A percentile compares a stretch with the other conserved stretches of the same genome.
These are phyloP conservation scores for Tarsius wallacei DNA, from an alignment of 2,797 vertebrate genomes.

Conservation along the genomic window DNA sequence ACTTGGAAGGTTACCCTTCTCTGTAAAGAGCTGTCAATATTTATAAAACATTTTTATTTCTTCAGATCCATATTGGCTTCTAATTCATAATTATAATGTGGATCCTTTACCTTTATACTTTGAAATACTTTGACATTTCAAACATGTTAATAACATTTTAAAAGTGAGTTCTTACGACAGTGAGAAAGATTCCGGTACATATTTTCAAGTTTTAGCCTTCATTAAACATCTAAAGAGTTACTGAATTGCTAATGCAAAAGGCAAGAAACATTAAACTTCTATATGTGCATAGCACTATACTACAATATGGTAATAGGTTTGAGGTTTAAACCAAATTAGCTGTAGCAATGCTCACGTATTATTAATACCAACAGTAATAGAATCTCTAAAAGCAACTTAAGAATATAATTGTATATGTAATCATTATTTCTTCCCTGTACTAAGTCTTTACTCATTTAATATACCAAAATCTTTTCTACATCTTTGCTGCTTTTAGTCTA, in stretches of 20 bases:
- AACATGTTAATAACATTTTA: neutral
- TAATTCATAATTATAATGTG: slow-evolving; percentile 8
- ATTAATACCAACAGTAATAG: neutral
- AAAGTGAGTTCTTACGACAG: neutral
- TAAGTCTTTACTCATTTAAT: slow-evolving; percentile 6
- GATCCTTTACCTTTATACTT: neutral
- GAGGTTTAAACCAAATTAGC: slow-evolving; percentile 23
- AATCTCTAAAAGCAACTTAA: slow-evolving; percentile 34
- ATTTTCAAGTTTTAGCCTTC: slow-evolving; percentile 36
- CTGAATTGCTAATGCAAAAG: neutral
- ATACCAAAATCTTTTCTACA: slow-evolving; percentile 46
- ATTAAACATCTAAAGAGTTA: neutral
- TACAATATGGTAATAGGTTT: neutral
- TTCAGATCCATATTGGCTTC: neutral
- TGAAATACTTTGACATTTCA: slow-evolving; percentile 42
- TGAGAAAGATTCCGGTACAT: neutral
- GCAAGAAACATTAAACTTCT: slow-evolving; percentile 21
- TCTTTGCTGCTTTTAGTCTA: neutral
- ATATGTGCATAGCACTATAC: neutral
- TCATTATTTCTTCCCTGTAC: slow-evolving; percentile 23
- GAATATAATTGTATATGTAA: neutral
- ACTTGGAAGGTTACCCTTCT: neutral
- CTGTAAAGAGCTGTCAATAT: neutral
- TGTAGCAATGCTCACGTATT: neutral
- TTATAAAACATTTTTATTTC: slow-evolving; percentile 51